Percentiles rank a stretch among this genome's conserved stretches.
Conservation (phyloP, 2,113 vertebrate genomes). For the Cyanistes caeruleus region DNA sequence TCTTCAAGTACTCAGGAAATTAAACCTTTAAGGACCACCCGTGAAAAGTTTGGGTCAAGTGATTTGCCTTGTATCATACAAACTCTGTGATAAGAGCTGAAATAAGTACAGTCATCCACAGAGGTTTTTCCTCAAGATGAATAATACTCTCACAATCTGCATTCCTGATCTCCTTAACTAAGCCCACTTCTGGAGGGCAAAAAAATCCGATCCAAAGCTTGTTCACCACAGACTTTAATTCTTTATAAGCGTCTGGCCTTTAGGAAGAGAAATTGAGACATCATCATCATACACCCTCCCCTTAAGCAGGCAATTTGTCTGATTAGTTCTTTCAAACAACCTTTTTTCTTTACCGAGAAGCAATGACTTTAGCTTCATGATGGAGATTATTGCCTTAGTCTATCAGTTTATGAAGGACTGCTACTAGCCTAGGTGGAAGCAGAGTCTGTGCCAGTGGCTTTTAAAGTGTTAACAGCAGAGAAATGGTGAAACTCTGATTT, state of each 20-base stretch:
- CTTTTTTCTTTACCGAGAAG: neutral
- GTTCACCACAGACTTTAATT: neutral
- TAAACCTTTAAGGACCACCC: neutral
- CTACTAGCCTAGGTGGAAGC: neutral
- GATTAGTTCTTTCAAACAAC: neutral
- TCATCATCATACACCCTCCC: neutral
- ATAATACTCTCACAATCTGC: neutral
- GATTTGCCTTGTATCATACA: neutral
- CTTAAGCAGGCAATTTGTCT: neutral
- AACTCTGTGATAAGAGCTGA: neutral
- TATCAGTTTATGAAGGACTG: neutral
- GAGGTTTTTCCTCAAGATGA: neutral
- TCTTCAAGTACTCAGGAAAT: neutral
- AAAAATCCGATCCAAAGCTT: neutral
- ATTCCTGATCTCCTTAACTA: neutral
- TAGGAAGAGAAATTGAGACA: neutral
- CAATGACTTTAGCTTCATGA: neutral
- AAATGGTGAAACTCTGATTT: neutral
- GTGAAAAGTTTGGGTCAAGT: neutral
- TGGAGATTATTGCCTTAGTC: neutral
- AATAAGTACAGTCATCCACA: neutral
- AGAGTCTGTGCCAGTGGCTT: neutral
- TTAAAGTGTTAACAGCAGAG: neutral
- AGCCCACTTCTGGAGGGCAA: rapidly evolving
- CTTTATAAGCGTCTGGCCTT: neutral